Evolutionary conservation across 1,140 invertebrate species (phyloP).

Genomic region (Prorops nasuta): DNA sequence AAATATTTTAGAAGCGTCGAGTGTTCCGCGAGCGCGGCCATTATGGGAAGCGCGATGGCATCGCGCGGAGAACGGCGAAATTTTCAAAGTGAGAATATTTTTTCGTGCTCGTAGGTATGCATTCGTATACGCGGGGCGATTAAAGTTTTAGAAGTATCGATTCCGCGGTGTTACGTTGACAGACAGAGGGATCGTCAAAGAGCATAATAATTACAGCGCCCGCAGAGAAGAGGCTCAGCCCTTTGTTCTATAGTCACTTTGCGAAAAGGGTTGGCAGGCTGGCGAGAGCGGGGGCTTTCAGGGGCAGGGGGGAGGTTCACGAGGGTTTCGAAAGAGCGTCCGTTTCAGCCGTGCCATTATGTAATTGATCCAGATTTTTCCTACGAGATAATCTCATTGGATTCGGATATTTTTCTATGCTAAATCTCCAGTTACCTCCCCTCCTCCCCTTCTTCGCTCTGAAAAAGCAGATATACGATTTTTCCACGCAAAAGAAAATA

Average conservation of each 20-base stretch:
- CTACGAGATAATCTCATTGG: slow-evolving; percentile 40
- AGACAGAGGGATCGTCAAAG: slow-evolving; percentile 51
- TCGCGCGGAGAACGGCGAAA: neutral
- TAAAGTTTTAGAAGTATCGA: slow-evolving; percentile 50
- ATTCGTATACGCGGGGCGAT: slow-evolving; percentile 28
- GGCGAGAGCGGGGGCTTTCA: slow-evolving; percentile 16
- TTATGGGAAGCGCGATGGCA: neutral
- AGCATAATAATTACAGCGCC: slow-evolving; percentile 56
- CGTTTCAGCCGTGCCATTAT: slow-evolving; percentile 49
- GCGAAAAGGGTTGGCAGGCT: slow-evolving; percentile 35
- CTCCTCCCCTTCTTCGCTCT: too few relatives aligned
- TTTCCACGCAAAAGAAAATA: too few relatives aligned
- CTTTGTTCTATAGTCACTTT: slow-evolving; percentile 57
- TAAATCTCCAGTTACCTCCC: too few relatives aligned
- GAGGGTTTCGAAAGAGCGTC: slow-evolving; percentile 46
- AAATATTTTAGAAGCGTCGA: neutral
- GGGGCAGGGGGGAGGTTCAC: slow-evolving; percentile 5
- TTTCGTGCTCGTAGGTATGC: neutral
- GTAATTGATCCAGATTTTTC: slow-evolving; percentile 49
- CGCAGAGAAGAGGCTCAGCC: slow-evolving; percentile 54
- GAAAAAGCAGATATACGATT: too few relatives aligned
- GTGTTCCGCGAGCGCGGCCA: neutral
- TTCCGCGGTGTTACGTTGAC: slow-evolving; percentile 43
- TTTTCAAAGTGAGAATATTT: neutral
- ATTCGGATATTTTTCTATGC: too few relatives aligned